phyloP scores from a whole-genome alignment of 2,797 vertebrate species.

The Myotis planiceps region DNA sequence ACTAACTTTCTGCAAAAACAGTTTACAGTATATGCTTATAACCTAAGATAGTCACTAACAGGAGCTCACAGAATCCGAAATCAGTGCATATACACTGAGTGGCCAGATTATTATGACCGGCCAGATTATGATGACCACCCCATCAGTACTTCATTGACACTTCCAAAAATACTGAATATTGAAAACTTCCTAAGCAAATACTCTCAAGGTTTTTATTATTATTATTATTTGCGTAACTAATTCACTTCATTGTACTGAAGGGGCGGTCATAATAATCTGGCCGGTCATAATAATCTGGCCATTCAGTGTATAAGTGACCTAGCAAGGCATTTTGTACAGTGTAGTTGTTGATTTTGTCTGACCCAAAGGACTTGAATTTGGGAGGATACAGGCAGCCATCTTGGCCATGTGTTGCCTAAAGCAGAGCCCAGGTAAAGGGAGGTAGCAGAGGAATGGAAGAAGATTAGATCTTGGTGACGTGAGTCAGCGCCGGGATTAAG shows the following conservation, averaged over 20 bases:
- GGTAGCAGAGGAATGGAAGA: not conserved
- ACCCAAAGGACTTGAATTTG: not conserved
- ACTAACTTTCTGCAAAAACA: not conserved
- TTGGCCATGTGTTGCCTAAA: not conserved
- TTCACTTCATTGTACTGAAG: too few relatives aligned
- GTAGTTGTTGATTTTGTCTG: not conserved
- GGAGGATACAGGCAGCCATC: not conserved
- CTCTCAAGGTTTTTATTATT: too few relatives aligned
- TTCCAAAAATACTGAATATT: too few relatives aligned
- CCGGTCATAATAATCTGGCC: too few relatives aligned
- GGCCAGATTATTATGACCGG: too few relatives aligned
- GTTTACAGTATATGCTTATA: not conserved
- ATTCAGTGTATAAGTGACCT: not conserved
- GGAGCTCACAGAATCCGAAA: not conserved
- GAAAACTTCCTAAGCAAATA: too few relatives aligned
- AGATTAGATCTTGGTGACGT: not conserved
- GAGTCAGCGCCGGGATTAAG: not conserved
- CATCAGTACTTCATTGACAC: too few relatives aligned
- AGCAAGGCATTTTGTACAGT: not conserved
- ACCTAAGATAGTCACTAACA: not conserved
- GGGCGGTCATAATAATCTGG: too few relatives aligned
- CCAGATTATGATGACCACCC: too few relatives aligned
- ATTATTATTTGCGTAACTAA: too few relatives aligned
- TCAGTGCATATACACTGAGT: not conserved
- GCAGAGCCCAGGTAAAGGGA: not conserved